Percentiles rank a stretch among this genome's conserved stretches.
phyloP scores from a whole-genome alignment of 2,113 vertebrate genomes.

The Himantopus leucocephalus region DNA sequence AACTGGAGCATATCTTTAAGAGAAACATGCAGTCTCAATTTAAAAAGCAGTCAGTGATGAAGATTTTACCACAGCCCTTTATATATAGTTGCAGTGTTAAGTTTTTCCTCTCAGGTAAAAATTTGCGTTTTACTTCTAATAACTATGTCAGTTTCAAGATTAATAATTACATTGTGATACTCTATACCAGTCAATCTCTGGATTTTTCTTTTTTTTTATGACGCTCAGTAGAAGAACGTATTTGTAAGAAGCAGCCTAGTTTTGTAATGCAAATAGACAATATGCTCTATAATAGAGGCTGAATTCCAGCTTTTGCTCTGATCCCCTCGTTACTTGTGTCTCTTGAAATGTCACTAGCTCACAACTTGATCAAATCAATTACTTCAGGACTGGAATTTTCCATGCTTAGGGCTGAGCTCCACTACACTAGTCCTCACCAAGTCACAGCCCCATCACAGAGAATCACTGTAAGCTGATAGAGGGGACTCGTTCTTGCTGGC shows the following conservation, averaged over 20 bases:
- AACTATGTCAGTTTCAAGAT: neutral
- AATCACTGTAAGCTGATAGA: neutral
- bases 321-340: neutral
- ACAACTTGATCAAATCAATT: neutral
- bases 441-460: accelerated
- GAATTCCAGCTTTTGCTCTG: neutral
- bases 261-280: neutral
- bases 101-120: neutral
- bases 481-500: neutral
- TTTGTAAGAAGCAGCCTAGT: neutral
- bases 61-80: neutral
- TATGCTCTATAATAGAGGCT: neutral
- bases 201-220: neutral
- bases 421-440: accelerated
- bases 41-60: neutral
- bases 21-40: neutral
- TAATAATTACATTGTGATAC: neutral
- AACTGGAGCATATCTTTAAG: neutral
- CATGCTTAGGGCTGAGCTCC: neutral
- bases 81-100: neutral
- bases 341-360: neutral
- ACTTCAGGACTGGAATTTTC: neutral
- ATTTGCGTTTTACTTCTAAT: neutral
- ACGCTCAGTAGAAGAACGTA: neutral
- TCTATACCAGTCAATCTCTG: neutral